Evolutionary conservation across 2,797 vertebrate species (phyloP).

Genomic region (Acipenser oxyrinchus): DNA sequence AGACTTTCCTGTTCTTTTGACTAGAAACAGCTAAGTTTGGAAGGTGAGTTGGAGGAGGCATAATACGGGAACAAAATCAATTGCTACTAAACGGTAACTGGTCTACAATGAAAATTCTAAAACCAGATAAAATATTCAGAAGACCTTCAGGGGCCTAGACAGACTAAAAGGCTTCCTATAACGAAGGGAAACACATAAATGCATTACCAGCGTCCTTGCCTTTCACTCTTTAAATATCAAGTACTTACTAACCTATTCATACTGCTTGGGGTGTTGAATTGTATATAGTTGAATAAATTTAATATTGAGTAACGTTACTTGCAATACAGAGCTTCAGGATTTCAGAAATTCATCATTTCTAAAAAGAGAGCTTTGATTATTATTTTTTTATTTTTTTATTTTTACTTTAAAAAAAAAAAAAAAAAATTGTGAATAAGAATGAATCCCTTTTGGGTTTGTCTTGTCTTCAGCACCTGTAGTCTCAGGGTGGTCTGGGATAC

Average conservation of each 20-base stretch:
- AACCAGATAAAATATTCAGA: conserved; percentile 13
- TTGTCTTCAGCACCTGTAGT: no score
- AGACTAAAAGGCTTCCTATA: conserved; percentile 18
- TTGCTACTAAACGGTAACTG: conserved; percentile 18
- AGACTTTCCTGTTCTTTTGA: conserved; percentile 14
- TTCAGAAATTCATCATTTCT: no score
- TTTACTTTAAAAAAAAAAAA: no score
- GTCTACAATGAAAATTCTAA: conserved; percentile 25
- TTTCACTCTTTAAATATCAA: conserved; percentile 15
- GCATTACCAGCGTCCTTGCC: conserved; percentile 22
- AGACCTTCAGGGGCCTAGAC: conserved; percentile 12
- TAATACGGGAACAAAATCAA: conserved; percentile 15
- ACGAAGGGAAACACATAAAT: conserved; percentile 20
- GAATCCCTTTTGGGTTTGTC: no score
- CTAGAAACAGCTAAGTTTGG: conserved; percentile 14
- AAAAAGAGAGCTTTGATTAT: no score
- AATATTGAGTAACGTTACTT: no score
- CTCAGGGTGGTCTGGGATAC: not conserved
- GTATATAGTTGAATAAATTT: no score
- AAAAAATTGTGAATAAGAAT: no score
- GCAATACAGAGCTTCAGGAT: no score
- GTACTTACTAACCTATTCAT: no score
- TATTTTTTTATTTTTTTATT: no score
- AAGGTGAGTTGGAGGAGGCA: not conserved
- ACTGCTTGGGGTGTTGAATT: no score